Evolutionary conservation across 2,888 invertebrate species (phyloP).

Genomic region (Drosophila yooni): DNA sequence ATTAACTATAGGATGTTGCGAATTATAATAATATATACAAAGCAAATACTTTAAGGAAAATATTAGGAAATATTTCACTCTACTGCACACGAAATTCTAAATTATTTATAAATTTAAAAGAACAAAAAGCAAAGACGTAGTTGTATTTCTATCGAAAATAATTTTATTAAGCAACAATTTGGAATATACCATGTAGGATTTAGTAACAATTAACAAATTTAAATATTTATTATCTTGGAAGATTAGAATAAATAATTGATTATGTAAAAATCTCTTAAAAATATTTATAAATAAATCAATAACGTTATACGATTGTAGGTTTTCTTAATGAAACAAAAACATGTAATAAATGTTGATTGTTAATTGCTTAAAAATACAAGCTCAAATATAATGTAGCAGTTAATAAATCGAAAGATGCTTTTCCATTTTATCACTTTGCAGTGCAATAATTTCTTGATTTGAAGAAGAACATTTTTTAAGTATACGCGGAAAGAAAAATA

Average conservation of each 20-base stretch:
- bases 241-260: slow-evolving; percentile 30
- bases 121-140: slow-evolving; percentile 24
- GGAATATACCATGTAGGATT: slow-evolving; percentile 44
- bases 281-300: slow-evolving; percentile 39
- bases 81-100: slow-evolving; percentile 72
- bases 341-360: slow-evolving; percentile 47
- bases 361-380: slow-evolving; percentile 50
- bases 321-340: slow-evolving; percentile 41
- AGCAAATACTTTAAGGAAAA: slow-evolving; percentile 44
- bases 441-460: neutral
- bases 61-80: slow-evolving; percentile 36
- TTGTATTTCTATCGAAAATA: slow-evolving; percentile 13
- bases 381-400: slow-evolving; percentile 16
- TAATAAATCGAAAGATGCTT: slow-evolving; percentile 2
- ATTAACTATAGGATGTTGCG: slow-evolving; percentile 46
- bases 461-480: neutral
- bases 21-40: slow-evolving; percentile 29
- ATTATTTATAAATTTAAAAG: slow-evolving; percentile 59
- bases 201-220: slow-evolving; percentile 30
- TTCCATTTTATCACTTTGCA: slow-evolving; percentile 4
- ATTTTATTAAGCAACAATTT: slow-evolving; percentile 30
- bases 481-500: neutral
- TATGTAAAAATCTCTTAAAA: slow-evolving; percentile 43
- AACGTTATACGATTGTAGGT: slow-evolving; percentile 45
- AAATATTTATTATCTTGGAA: slow-evolving; percentile 40